Evolutionary conservation across 2,888 invertebrate species (phyloP).

Genomic region (Yponomeuta plumbellus): DNA sequence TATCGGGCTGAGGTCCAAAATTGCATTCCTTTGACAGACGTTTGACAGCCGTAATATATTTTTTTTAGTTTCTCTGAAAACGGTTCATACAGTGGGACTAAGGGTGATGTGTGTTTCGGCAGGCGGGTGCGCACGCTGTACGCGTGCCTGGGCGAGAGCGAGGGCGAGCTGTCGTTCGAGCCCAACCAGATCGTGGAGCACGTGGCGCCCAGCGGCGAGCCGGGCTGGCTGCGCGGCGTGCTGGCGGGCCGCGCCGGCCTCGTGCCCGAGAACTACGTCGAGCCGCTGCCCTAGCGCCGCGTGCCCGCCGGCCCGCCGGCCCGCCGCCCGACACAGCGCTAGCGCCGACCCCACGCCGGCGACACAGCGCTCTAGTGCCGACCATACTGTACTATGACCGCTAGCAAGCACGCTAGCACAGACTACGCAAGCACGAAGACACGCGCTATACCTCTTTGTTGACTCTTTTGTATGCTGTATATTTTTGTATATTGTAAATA

Average conservation of each 20-base stretch:
- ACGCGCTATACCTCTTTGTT: slow-evolving; percentile 8
- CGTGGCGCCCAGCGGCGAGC: slow-evolving; percentile 95
- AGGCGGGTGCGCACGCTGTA: slow-evolving; percentile 94
- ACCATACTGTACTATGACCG: not conserved
- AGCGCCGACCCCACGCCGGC: slow-evolving; percentile 24
- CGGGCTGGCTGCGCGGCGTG: slow-evolving; percentile 98
- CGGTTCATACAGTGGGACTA: not conserved
- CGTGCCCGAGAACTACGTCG: slow-evolving; percentile 97
- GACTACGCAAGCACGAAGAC: not conserved
- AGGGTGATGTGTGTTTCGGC: slow-evolving; percentile 13
- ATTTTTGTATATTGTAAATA: slow-evolving; percentile 71
- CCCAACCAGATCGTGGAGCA: slow-evolving; percentile 98
- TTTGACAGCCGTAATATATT: no score
- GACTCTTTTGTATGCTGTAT: slow-evolving; percentile 38
- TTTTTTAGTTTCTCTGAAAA: no score
- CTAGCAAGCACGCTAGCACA: no score
- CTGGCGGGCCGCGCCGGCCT: slow-evolving; percentile 94
- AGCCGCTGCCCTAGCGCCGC: slow-evolving; percentile 81
- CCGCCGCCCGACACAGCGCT: slow-evolving; percentile 75
- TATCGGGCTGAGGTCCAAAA: no score
- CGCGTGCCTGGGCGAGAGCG: slow-evolving; percentile 96
- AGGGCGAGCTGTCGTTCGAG: slow-evolving; percentile 97
- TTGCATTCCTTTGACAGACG: no score
- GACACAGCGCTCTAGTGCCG: no score
- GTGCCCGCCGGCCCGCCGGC: not conserved